A percentile compares a stretch with the other conserved stretches of the same genome.
These are phyloP conservation scores for Tetramorium bicarinatum DNA, from an alignment of 2,888 invertebrate species.

Conservation along the genomic window DNA sequence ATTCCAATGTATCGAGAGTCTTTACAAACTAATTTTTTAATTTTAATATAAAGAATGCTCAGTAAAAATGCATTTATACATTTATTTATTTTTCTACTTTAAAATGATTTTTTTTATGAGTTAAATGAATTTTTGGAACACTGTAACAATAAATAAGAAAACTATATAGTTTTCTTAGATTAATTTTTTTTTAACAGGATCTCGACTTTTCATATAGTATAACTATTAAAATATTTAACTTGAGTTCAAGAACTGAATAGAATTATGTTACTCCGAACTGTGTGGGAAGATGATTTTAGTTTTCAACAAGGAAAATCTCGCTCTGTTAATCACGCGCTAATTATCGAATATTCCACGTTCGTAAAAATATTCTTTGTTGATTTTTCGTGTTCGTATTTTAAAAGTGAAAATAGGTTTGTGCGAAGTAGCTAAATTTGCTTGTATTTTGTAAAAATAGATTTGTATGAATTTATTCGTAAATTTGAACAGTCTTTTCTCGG, in stretches of 20 bases:
- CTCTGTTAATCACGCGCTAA: background rate
- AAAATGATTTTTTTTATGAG: background rate
- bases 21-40: background rate
- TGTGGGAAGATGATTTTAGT: background rate
- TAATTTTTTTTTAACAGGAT: background rate
- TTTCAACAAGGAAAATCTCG: background rate
- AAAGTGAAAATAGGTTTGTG: background rate
- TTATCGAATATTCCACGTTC: background rate
- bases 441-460: background rate
- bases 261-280: background rate
- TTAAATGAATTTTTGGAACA: background rate
- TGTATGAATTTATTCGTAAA: background rate
- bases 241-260: background rate
- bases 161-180: background rate
- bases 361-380: background rate
- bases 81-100: background rate
- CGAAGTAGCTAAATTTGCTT: background rate
- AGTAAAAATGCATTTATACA: background rate
- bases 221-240: background rate
- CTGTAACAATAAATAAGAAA: background rate
- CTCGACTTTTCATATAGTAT: background rate
- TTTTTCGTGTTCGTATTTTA: background rate
- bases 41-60: background rate
- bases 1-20: background rate
- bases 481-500: background rate